A percentile compares a stretch with the other conserved stretches of the same genome.
phyloP scores from a whole-genome alignment of 1,140 invertebrate species.

The Drosophila novamexicana region DNA sequence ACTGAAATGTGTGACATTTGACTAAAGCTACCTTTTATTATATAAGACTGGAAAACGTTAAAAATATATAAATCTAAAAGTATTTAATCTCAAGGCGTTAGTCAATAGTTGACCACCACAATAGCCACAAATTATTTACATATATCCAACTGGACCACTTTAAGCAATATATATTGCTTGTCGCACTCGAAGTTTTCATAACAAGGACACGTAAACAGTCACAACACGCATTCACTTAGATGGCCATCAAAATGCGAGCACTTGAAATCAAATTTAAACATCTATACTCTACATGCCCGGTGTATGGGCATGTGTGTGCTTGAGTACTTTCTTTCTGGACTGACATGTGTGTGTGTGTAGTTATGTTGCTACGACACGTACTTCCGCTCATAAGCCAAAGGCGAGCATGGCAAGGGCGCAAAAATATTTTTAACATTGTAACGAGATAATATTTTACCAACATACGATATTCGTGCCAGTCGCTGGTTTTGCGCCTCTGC shows the following conservation, averaged over 20 bases:
- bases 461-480: slow-evolving; percentile 59
- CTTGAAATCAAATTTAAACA: slow-evolving; percentile 82
- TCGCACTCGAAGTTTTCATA: slow-evolving; percentile 28
- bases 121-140: neutral
- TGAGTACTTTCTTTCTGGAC: slow-evolving; percentile 13
- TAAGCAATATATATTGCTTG: slow-evolving; percentile 3
- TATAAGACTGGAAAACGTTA: no score
- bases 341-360: slow-evolving; percentile 21
- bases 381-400: slow-evolving; percentile 76
- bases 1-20: no score
- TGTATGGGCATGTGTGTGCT: neutral
- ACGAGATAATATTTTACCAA: slow-evolving; percentile 81
- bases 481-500: slow-evolving; percentile 47
- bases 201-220: slow-evolving; percentile 70
- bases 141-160: slow-evolving; percentile 10
- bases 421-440: slow-evolving; percentile 66
- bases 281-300: slow-evolving; percentile 22
- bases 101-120: neutral
- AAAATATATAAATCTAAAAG: neutral
- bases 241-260: slow-evolving; percentile 75
- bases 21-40: no score
- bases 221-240: slow-evolving; percentile 80
- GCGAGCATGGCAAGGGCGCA: slow-evolving; percentile 59
- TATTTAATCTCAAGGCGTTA: neutral
- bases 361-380: slow-evolving; percentile 58